phyloP scores from a whole-genome alignment of 35 echinoderm and acorn worm species.

The Patiria miniata region DNA sequence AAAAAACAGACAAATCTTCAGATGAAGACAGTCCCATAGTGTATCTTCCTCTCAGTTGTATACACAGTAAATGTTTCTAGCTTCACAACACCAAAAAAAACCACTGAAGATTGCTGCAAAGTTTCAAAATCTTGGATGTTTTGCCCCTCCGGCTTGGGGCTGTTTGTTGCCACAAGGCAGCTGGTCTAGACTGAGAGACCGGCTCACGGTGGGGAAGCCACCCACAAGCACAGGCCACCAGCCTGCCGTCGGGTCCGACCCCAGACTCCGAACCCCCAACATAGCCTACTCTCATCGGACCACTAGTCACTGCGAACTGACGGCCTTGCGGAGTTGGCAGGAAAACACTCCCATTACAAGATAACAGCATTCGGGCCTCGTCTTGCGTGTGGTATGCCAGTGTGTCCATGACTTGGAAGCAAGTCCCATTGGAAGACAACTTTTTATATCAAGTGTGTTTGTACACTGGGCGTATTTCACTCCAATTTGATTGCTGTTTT shows the following conservation, averaged over 20 bases:
- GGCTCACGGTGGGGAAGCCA: background rate
- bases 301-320: background rate
- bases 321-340: background rate
- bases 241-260: background rate
- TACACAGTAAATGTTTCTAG: too few species aligned
- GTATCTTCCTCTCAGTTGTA: too few species aligned
- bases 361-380: background rate
- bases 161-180: conserved; percentile 14
- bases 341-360: conserved; percentile 10
- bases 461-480: background rate
- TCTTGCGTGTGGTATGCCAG: background rate
- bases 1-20: too few species aligned
- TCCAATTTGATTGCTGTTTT: background rate
- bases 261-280: background rate
- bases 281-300: background rate
- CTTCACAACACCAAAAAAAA: too few species aligned
- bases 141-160: background rate
- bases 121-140: conserved; percentile 6
- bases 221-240: background rate
- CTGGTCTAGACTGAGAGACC: conserved; percentile 23
- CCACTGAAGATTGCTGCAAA: background rate
- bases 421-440: background rate
- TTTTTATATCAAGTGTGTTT: background rate
- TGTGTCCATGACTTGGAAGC: background rate
- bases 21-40: too few species aligned